Evolutionary conservation across 2,888 invertebrate species (phyloP), one percentile per base, ranked within the genome.

Genomic region (Drosophila niveifrons): DNA sequence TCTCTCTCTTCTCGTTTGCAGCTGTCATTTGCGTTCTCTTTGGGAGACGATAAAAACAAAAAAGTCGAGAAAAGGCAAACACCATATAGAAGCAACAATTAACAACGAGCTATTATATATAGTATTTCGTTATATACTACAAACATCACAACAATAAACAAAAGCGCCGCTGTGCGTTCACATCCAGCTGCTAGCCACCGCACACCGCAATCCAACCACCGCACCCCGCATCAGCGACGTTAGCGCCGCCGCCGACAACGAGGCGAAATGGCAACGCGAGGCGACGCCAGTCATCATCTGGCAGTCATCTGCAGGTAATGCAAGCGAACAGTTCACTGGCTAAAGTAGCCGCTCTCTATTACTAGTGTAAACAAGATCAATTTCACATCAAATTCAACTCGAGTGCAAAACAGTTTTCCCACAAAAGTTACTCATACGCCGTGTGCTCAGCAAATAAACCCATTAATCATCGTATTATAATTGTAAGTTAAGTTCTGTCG

Each of bases 291-390:
- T 70, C 77, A 77, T 72, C 90, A 77, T 72, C 90, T 90, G 88
- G 85, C 91, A 91, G 90, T 91, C 88, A 90, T 91, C 90, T 84
- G 77, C 90, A 91, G 91, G 91, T 91, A 91, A 91, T 86, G 66
- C 78, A 88, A 83, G 82, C 68, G 88, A 80, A 70, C 75, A 81
- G 88, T 82, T 86, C 87, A 50, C 57, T 39, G 50, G 46, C 52
- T 55, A 34, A 53, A 23, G 23, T 28, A 52, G 59, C 36, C 36
- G 65, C 73, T 78, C 23, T 7, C 18, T 8, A 28, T 3, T 13
- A 23, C 3, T 47, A 55, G 31, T 52, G 44, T 31, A 18, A 58
- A 48, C 48, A 55, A 74, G 36, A 53, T 28, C n/a, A 55, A 17
- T 44, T n/a, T 11, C 11, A 11, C 7, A 36, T 6, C 34, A 31